These are phyloP conservation scores for Oxycera nigricornis DNA, from an alignment of 2,888 invertebrate species.

Conservation along the genomic window DNA sequence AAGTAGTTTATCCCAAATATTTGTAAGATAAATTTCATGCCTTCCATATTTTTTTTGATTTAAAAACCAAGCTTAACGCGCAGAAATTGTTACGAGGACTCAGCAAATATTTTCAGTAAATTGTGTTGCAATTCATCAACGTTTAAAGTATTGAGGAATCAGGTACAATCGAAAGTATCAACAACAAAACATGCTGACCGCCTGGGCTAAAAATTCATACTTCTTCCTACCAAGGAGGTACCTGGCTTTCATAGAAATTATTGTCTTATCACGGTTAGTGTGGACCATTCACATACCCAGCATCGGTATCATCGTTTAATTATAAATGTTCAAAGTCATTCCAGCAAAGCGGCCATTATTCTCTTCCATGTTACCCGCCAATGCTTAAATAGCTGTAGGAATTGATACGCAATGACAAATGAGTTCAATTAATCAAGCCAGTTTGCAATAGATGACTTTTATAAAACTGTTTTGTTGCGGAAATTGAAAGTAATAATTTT, in stretches of 20 bases:
- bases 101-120: no score
- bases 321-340: background rate
- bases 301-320: background rate
- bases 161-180: no score
- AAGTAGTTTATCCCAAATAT: no score
- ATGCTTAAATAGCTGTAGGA: background rate
- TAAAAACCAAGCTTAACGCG: no score
- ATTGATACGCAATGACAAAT: slow-evolving; percentile 15
- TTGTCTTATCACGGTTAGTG: slow-evolving; percentile 12
- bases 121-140: no score
- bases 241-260: slow-evolving; percentile 15
- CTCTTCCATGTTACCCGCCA: background rate
- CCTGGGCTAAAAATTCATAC: slow-evolving; percentile 22
- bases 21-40: no score
- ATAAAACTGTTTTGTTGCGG: background rate
- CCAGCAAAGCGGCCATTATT: background rate
- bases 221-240: slow-evolving; percentile 12
- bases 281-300: background rate
- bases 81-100: no score
- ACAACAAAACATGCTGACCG: no score
- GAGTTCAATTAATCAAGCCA: slow-evolving; percentile 1
- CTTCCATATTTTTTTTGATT: no score
- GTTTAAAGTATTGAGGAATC: no score
- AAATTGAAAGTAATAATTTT: slow-evolving; percentile 7
- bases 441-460: background rate